A percentile compares a stretch with the other conserved stretches of the same genome.
These are phyloP conservation scores for Hozukius guyotensis DNA, from an alignment of 2,797 vertebrate genomes.

Conservation along the genomic window DNA sequence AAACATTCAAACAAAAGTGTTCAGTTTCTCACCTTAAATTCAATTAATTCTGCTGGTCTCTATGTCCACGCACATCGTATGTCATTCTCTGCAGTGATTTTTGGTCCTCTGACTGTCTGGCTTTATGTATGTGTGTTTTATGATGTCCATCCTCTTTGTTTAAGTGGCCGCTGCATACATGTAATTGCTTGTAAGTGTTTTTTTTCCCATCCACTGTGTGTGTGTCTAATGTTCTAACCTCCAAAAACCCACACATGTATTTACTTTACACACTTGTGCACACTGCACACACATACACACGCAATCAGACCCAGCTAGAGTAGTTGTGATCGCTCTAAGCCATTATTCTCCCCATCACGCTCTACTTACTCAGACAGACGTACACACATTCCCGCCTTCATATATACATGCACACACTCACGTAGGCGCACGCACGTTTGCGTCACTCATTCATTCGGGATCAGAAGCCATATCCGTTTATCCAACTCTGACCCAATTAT, in stretches of 20 bases:
- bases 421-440: constrained; percentile 32
- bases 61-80: background rate
- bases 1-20: background rate
- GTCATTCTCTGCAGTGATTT: background rate
- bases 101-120: background rate
- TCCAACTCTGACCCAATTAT: constrained; percentile 72
- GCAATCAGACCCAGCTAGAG: background rate
- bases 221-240: background rate
- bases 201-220: background rate
- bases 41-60: background rate
- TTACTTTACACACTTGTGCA: background rate
- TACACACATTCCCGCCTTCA: background rate
- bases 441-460: constrained; percentile 59
- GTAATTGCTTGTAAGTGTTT: background rate
- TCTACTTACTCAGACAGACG: background rate
- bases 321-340: background rate
- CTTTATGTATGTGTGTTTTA: background rate
- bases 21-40: background rate
- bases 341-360: background rate
- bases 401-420: constrained; percentile 29
- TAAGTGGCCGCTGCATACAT: background rate
- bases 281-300: background rate
- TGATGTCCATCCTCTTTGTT: background rate
- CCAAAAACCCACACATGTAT: no score
- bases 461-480: constrained; percentile 62